A percentile compares a stretch with the other conserved stretches of the same genome.
Evolutionary conservation across 2,797 vertebrate species (phyloP).

Genomic region (Cossypha niveicapilla): DNA sequence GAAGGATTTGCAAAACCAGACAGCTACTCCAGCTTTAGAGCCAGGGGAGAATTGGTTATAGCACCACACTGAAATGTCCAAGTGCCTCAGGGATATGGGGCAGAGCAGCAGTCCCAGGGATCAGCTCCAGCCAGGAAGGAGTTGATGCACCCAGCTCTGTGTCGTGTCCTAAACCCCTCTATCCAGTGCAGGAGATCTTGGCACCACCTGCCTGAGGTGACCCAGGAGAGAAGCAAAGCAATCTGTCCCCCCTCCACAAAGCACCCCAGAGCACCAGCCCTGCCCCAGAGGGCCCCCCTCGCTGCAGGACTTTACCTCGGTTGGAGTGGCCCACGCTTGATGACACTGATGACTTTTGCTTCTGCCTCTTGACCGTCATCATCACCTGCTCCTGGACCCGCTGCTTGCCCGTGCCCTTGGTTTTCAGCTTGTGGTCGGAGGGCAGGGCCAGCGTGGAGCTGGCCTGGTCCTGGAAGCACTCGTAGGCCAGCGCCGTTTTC

Average conservation of each 20-base stretch:
- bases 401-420: conserved; percentile 75
- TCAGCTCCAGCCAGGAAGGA: not conserved
- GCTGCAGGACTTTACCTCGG: conserved; percentile 65
- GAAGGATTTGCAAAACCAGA: not conserved
- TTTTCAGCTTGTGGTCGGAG: conserved; percentile 78
- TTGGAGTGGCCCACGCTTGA: conserved; percentile 73
- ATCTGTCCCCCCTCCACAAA: not conserved
- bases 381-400: conserved; percentile 80
- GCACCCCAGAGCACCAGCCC: not conserved
- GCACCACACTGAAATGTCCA: not conserved
- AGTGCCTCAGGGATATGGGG: not conserved
- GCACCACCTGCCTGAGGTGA: not conserved
- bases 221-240: rapidly evolving
- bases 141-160: not conserved
- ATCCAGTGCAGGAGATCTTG: not conserved
- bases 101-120: not conserved
- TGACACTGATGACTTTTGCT: conserved; percentile 72
- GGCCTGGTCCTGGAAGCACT: conserved; percentile 78
- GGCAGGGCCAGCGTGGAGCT: conserved; percentile 79
- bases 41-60: not conserved
- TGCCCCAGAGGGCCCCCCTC: not conserved
- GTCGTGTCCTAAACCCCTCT: not conserved
- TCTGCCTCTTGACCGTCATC: conserved; percentile 80
- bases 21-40: not conserved
- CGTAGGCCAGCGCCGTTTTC: conserved; percentile 77